These are phyloP conservation scores for Conistra vaccinii DNA, from an alignment of 2,888 invertebrate species.

Conservation along the genomic window DNA sequence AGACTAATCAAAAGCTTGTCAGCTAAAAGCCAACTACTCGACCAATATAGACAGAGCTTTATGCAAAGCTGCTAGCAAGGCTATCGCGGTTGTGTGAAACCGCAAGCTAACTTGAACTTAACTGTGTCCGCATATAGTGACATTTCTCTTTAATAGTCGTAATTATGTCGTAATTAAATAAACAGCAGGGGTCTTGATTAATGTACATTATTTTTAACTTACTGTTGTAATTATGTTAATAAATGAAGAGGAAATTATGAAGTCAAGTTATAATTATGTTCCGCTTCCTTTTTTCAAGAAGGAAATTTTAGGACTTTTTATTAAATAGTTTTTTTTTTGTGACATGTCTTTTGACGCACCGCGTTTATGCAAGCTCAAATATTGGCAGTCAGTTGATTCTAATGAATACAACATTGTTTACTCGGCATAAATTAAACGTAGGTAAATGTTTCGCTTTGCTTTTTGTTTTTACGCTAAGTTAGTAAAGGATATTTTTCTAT, in stretches of 20 bases:
- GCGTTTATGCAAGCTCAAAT: neutral
- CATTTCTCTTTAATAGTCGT: slow-evolving; percentile 34
- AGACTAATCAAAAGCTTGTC: neutral
- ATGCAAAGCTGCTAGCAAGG: slow-evolving; percentile 25
- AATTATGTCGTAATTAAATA: slow-evolving; percentile 7
- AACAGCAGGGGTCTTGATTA: neutral
- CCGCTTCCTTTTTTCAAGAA: neutral
- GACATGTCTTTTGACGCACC: neutral
- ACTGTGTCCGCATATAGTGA: neutral
- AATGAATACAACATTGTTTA: neutral
- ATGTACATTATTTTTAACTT: slow-evolving; percentile 4
- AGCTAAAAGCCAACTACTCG: neutral
- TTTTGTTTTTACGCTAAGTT: neutral
- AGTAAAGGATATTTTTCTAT: neutral
- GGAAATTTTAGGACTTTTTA: neutral
- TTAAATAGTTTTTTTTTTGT: neutral
- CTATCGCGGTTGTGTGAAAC: slow-evolving; percentile 23
- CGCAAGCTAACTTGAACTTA: slow-evolving; percentile 39
- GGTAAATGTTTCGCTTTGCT: neutral
- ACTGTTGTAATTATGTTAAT: neutral
- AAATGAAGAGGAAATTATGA: neutral
- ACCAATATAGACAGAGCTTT: slow-evolving; percentile 5
- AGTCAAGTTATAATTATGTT: neutral
- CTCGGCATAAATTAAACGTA: neutral
- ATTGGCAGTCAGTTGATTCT: too few relatives aligned